phyloP scores from a whole-genome alignment of 2,797 vertebrate genomes.

The Molossus alvarezi region DNA sequence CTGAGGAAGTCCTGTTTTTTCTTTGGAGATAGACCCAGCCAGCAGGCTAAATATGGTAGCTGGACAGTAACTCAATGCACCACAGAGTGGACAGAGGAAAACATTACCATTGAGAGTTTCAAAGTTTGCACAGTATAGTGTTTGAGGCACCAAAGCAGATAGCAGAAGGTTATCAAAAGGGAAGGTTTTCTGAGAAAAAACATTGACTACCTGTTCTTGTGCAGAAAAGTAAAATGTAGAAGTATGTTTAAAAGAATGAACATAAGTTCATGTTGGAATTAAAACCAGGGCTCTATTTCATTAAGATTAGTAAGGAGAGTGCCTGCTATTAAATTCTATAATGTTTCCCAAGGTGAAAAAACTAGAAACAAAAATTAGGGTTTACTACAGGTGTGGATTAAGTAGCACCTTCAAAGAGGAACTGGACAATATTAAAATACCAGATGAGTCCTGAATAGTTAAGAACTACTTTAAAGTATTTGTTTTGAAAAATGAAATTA shows the following conservation, averaged over 20 bases:
- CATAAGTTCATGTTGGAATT: not conserved
- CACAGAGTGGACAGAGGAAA: not conserved
- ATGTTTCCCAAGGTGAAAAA: not conserved
- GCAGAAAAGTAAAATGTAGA: not conserved
- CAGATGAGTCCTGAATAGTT: not conserved
- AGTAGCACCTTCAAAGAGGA: not conserved
- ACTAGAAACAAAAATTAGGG: not conserved
- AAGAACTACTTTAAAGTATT: not conserved
- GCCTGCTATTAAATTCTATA: not conserved
- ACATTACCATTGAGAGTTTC: not conserved
- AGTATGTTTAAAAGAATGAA: not conserved
- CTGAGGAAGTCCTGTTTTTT: not conserved
- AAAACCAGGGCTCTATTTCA: not conserved
- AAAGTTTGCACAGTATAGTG: not conserved
- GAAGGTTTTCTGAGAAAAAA: not conserved
- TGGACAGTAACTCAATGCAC: not conserved
- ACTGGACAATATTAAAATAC: not conserved
- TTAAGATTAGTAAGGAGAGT: not conserved
- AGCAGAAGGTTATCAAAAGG: not conserved
- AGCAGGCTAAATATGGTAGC: no score
- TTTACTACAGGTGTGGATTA: not conserved
- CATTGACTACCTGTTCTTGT: not conserved
- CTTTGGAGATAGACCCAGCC: not conserved
- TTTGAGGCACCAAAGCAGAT: not conserved
- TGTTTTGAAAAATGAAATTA: conserved; percentile 1